phyloP scores from a whole-genome alignment of 2,888 invertebrate genomes.

The Drosophila putrida region DNA sequence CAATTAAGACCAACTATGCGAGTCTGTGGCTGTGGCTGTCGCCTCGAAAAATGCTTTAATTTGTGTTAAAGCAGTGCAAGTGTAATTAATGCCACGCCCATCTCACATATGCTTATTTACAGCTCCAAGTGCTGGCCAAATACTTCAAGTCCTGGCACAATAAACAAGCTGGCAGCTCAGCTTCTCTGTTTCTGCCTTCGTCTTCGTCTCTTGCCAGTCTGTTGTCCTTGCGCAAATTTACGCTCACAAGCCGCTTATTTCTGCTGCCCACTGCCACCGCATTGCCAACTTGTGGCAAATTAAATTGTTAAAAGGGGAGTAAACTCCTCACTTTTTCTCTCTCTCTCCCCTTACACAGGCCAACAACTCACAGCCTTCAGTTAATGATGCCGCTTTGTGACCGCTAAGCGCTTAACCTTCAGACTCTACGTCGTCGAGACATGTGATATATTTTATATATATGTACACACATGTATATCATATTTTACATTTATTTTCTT shows the following conservation, averaged over 20 bases:
- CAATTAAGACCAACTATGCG: constrained; percentile 63
- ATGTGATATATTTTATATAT: constrained; percentile 31
- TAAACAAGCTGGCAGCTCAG: constrained; percentile 47
- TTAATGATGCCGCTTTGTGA: constrained; percentile 79
- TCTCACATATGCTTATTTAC: constrained; percentile 57
- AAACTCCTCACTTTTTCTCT: neutral
- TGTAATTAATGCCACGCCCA: constrained; percentile 66
- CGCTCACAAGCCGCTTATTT: constrained; percentile 62
- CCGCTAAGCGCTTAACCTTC: constrained; percentile 77
- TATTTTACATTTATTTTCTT: constrained; percentile 62
- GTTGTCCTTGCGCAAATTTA: constrained; percentile 58
- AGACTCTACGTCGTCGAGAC: constrained; percentile 50
- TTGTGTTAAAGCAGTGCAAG: constrained; percentile 62
- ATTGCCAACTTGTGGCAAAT: constrained; percentile 65
- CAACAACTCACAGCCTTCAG: constrained; percentile 41
- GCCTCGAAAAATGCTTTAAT: constrained; percentile 60
- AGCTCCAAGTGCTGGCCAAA: constrained; percentile 58
- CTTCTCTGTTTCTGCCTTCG: neutral
- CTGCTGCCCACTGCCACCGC: constrained; percentile 54
- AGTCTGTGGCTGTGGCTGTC: constrained; percentile 19
- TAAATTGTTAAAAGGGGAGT: constrained; percentile 68
- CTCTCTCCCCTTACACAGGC: neutral
- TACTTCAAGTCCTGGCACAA: constrained; percentile 58
- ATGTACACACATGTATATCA: constrained; percentile 19
- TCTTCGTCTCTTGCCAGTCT: constrained; percentile 26